Evolutionary conservation across 2,797 vertebrate genomes (phyloP).

Genomic region (Catharus ustulatus): DNA sequence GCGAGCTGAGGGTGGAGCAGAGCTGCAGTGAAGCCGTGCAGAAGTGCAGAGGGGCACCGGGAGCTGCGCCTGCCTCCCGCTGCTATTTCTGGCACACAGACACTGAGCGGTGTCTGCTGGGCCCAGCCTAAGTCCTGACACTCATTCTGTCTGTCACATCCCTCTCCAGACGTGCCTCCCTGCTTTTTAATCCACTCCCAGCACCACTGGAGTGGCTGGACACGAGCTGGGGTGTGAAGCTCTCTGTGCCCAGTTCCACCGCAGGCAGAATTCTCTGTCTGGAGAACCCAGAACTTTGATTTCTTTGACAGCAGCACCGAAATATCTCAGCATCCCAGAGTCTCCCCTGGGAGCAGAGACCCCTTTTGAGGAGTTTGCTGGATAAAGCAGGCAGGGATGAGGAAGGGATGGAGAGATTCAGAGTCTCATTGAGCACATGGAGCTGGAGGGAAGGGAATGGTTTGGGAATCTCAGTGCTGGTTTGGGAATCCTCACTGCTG

Average conservation of each 20-base stretch:
- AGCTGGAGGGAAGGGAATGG: neutral
- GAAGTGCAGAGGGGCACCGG: neutral
- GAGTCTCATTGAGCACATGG: neutral
- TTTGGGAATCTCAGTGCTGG: neutral
- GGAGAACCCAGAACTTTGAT: neutral
- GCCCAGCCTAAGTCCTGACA: conserved; percentile 16
- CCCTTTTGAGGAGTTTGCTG: neutral
- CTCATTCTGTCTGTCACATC: neutral
- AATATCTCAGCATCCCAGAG: neutral
- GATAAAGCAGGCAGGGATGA: neutral
- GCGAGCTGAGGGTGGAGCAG: neutral
- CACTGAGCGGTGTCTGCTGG: neutral
- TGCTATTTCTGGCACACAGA: conserved; percentile 21
- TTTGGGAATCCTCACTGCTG: no score
- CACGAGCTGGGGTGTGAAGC: neutral
- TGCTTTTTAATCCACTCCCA: neutral
- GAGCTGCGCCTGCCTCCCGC: neutral
- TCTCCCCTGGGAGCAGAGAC: neutral
- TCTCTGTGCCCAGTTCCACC: neutral
- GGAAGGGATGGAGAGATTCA: neutral
- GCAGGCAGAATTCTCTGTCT: fast-evolving
- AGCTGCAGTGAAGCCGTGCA: neutral
- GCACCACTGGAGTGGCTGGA: neutral
- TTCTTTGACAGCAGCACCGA: neutral
- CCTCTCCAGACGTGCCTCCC: neutral